A percentile compares a stretch with the other conserved stretches of the same genome.
These are phyloP conservation scores for Dascillus cervinus DNA, from an alignment of 2,888 invertebrate genomes.

Conservation along the genomic window DNA sequence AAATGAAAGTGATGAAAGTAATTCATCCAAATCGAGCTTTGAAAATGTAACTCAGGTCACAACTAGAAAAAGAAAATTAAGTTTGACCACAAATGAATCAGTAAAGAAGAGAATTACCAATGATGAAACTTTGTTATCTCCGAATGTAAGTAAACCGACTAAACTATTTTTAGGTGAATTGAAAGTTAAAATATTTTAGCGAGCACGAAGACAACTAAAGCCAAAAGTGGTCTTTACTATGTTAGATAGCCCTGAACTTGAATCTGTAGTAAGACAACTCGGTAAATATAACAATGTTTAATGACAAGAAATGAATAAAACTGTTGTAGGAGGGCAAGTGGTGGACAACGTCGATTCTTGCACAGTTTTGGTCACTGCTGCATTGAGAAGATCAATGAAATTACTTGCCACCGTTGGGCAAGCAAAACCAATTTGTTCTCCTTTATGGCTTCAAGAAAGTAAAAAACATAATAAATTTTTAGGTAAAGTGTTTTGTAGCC, in stretches of 20 bases:
- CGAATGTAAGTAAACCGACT: too few relatives aligned
- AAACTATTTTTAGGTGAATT: too few relatives aligned
- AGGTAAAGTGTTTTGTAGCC: conserved; percentile 24
- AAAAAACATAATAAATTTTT: conserved; percentile 32
- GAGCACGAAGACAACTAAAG: conserved; percentile 27
- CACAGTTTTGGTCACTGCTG: conserved; percentile 49
- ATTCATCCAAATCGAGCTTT: too few relatives aligned
- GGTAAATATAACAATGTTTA: too few relatives aligned
- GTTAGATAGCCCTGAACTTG: conserved; percentile 35
- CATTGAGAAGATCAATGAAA: conserved; percentile 52
- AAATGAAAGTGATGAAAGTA: too few relatives aligned
- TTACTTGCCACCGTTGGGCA: conserved; percentile 52
- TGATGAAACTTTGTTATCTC: too few relatives aligned
- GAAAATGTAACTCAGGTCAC: too few relatives aligned
- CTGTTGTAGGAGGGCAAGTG: conserved; percentile 46
- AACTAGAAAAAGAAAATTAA: too few relatives aligned
- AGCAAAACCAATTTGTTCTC: conserved; percentile 51
- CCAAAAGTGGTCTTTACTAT: conserved; percentile 40
- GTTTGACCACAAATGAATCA: too few relatives aligned
- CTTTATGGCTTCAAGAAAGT: conserved; percentile 33
- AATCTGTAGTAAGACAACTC: conserved; percentile 30
- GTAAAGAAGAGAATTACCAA: too few relatives aligned
- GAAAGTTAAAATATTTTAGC: too few relatives aligned
- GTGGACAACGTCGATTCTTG: conserved; percentile 43
- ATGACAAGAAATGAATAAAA: conserved; percentile 2